phyloP scores from a whole-genome alignment of 1,140 invertebrate genomes.

The Globodera rostochiensis region DNA sequence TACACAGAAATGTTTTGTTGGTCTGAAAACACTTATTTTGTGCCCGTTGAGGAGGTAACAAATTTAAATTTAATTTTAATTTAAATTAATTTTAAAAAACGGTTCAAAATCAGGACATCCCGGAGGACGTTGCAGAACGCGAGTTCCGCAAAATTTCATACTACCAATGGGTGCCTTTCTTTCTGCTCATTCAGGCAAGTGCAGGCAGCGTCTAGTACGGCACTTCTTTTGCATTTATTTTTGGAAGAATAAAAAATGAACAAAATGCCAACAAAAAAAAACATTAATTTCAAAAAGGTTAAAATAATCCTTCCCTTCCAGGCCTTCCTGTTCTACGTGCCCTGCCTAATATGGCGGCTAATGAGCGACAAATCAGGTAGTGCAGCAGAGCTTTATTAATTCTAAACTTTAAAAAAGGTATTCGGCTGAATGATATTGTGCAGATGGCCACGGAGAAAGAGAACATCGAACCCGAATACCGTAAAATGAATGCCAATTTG shows the following conservation, averaged over 20 bases:
- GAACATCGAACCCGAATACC: conserved; percentile 65
- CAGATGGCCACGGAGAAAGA: conserved; percentile 66
- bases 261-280: too few relatives aligned
- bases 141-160: conserved; percentile 67
- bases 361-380: conserved; percentile 65
- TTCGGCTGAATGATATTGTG: conserved; percentile 65
- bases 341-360: conserved; percentile 63
- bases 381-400: neutral
- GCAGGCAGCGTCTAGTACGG: too few relatives aligned
- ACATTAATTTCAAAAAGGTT: neutral
- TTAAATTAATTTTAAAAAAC: neutral
- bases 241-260: too few relatives aligned
- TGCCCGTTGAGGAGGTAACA: conserved; percentile 57
- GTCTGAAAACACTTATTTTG: conserved; percentile 65
- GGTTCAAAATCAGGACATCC: conserved; percentile 53
- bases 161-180: conserved; percentile 71
- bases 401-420: conserved; percentile 43
- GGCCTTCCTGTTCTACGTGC: conserved; percentile 65
- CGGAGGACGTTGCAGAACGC: conserved; percentile 61
- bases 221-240: too few relatives aligned
- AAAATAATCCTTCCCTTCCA: conserved; percentile 24
- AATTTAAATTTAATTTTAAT: neutral
- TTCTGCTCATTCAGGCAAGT: conserved; percentile 51
- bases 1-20: conserved; percentile 67
- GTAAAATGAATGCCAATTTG: conserved; percentile 12